Evolutionary conservation across 2,888 invertebrate genomes (phyloP).

Genomic region (Scaptomyza reducta): DNA sequence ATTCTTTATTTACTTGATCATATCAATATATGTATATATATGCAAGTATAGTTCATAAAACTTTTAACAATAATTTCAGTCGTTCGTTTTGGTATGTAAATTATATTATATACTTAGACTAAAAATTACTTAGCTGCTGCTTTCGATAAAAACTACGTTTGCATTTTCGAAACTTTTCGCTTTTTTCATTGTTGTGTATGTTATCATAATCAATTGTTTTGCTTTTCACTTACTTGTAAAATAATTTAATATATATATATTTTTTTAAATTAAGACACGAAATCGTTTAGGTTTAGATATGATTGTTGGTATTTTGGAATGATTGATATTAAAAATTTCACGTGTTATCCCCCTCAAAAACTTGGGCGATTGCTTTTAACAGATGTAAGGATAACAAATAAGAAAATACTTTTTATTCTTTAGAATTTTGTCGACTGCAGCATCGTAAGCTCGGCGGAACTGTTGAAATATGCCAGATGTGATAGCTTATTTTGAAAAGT

Average conservation of each 20-base stretch:
- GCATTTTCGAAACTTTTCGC: constrained; percentile 41
- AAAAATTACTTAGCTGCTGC: constrained; percentile 53
- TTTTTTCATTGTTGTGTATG: constrained; percentile 19
- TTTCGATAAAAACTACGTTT: constrained; percentile 51
- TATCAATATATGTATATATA: constrained; percentile 72
- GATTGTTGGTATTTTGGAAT: constrained; percentile 66
- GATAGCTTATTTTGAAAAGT: not conserved
- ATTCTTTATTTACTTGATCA: constrained; percentile 73
- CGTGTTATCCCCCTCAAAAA: constrained; percentile 31
- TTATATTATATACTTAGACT: constrained; percentile 74
- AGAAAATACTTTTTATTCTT: too few species aligned
- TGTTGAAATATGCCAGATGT: not conserved
- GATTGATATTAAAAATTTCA: constrained; percentile 58
- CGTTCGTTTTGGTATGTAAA: constrained; percentile 80
- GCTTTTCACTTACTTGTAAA: constrained; percentile 51
- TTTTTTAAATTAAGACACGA: constrained; percentile 73
- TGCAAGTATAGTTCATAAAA: constrained; percentile 79
- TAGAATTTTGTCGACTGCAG: constrained; percentile 5
- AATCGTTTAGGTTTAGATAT: constrained; percentile 70
- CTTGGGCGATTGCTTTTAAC: constrained; percentile 8
- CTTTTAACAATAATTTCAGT: constrained; percentile 83
- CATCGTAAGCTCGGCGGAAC: constrained; percentile 27
- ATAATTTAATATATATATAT: constrained; percentile 58
- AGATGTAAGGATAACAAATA: too few species aligned
- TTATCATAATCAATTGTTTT: constrained; percentile 24